Base-by-base conservation (phyloP, 2,888 invertebrate genomes). In the Sycophila texana region DNA sequence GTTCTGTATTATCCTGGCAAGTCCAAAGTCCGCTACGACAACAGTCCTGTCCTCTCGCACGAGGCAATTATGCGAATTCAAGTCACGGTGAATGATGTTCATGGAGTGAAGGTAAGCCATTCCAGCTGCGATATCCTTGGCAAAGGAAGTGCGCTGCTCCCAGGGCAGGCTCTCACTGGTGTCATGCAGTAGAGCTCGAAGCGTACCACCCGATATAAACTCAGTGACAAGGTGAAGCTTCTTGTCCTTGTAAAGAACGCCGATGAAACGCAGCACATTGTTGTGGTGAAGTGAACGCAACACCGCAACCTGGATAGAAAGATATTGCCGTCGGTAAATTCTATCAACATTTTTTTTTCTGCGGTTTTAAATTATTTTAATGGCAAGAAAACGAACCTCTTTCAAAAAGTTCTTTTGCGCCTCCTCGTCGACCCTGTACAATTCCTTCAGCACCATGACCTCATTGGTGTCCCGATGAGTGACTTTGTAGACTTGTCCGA, bases 41-140 rank as follows among this genome's bases (percentile, higher is more conserved):
- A 98, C 97, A 10, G 96, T 95, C 87, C 95, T 95, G 91, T 98
- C 97, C 94, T 96, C 96, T 86, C 96, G 92, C 68, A 98, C 96
- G 84, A 98, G 93, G 90, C 98, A 98, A 92, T 98, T 98, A 91
- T 97, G 95, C 30, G 98, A 98, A 92, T 98, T 98, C 87, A 98
- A 93, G 92, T 98, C 98, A 74, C 98, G 92, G 91, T 98, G 98
- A 84, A 98, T 98, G 83, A 98, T 97, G 91, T 97, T 96, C 95
- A 95, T 95, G 84, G 97, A 96, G 91, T 98, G 98, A 81, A 98
- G 92, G 91, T 98, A 98, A 14, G 96, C 95, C 95, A 98, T 96
- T 82, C 98, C 98, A 26, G 96, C 94, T 57, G 98, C 95, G 87
- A 98, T 98, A 91, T 98, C 98, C 84, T 96, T 95, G 67, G 98